Percentiles rank a stretch among this genome's conserved stretches.
Conservation (phyloP, 2,797 vertebrate species). For the Lepilemur septentrionalis region DNA sequence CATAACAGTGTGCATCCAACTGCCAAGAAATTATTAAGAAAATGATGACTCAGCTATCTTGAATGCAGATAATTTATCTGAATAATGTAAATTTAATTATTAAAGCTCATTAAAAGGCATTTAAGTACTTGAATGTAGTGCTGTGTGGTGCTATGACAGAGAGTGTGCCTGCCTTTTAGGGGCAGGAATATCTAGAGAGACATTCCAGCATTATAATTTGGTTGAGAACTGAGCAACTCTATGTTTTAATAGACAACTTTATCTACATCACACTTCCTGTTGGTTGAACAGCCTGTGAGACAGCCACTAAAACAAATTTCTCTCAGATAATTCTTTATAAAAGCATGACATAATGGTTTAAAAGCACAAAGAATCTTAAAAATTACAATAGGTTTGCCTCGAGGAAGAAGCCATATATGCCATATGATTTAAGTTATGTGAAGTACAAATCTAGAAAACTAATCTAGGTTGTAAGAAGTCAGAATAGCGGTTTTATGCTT, state of each 20-base stretch:
- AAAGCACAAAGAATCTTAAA: conserved; percentile 57
- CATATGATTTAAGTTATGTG: not conserved
- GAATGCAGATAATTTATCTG: conserved; percentile 39
- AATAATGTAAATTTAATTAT: conserved; percentile 39
- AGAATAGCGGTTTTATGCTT: not conserved
- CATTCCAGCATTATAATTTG: conserved; percentile 45
- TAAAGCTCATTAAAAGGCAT: conserved; percentile 52
- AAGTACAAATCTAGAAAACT: not conserved
- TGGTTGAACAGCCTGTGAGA: conserved; percentile 43
- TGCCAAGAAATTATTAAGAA: conserved; percentile 41
- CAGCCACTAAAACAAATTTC: conserved; percentile 60
- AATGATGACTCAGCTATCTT: not conserved
- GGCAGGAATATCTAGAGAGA: conserved; percentile 56
- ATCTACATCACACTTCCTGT: conserved; percentile 65
- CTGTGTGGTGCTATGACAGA: not conserved
- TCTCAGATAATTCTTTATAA: conserved; percentile 55
- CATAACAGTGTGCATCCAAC: conserved; percentile 11
- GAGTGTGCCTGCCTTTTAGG: conserved; percentile 45
- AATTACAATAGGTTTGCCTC: not conserved
- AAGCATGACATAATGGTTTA: conserved; percentile 20
- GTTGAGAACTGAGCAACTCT: not conserved
- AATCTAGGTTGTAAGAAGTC: not conserved
- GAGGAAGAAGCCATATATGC: conserved; percentile 6
- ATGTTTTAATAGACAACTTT: conserved; percentile 66
- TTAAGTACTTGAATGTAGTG: not conserved